Evolutionary conservation across 2,113 vertebrate species (phyloP).

Genomic region (Oostethus manadensis): DNA sequence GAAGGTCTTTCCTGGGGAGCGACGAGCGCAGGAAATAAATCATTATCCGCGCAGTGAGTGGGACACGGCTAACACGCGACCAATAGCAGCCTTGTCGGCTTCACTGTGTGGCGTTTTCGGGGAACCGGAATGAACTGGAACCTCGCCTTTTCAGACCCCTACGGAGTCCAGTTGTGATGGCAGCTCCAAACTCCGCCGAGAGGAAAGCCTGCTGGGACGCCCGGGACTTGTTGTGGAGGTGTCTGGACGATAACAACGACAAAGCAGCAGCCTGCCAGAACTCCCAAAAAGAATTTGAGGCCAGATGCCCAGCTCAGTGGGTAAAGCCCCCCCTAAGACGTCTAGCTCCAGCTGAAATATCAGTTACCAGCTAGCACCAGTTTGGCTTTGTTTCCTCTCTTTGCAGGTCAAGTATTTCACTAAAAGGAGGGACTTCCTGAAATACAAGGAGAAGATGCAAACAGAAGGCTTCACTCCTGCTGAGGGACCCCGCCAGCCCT

Average conservation of each 20-base stretch:
- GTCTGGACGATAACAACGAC: slow-evolving; percentile 76
- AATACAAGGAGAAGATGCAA: slow-evolving; percentile 86
- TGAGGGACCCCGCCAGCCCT: slow-evolving; percentile 61
- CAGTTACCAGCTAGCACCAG: too few species aligned
- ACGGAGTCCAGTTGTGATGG: slow-evolving; percentile 63
- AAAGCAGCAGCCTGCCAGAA: slow-evolving; percentile 66
- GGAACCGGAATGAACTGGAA: too few species aligned
- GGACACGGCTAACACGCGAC: too few species aligned
- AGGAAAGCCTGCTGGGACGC: slow-evolving; percentile 84
- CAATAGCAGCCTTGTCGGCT: too few species aligned
- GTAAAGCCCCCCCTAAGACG: slow-evolving; percentile 58
- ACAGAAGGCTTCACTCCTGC: slow-evolving; percentile 73
- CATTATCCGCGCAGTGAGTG: too few species aligned
- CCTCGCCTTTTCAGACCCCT: not conserved
- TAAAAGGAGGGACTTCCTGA: slow-evolving; percentile 90
- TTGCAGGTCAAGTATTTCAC: slow-evolving; percentile 88
- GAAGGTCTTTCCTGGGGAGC: too few species aligned
- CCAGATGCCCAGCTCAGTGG: slow-evolving; percentile 86
- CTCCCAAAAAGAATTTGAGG: slow-evolving; percentile 73
- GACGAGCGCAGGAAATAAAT: too few species aligned
- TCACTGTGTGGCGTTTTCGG: too few species aligned
- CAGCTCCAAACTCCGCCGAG: slow-evolving; percentile 80
- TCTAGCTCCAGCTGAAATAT: not conserved
- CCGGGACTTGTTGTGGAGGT: slow-evolving; percentile 84
- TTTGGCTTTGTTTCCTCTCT: not conserved